Evolutionary conservation across 2,113 vertebrate species (phyloP).

Genomic region (Tautogolabrus adspersus): DNA sequence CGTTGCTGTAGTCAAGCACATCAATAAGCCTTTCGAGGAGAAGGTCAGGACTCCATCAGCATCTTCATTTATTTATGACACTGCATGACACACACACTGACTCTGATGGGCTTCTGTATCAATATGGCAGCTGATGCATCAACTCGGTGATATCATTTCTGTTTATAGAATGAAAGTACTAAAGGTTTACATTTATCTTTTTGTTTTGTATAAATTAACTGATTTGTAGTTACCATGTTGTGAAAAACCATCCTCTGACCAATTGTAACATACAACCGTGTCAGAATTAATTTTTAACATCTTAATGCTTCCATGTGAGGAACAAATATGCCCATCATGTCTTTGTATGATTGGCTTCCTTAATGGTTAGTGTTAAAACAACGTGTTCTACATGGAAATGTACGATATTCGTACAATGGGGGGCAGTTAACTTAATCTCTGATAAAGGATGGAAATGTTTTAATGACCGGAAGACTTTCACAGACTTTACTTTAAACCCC

Average conservation of each 20-base stretch:
- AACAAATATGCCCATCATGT: not conserved
- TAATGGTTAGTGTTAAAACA: constrained; percentile 3
- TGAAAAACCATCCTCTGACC: not conserved
- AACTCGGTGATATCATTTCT: not conserved
- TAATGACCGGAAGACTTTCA: constrained; percentile 10
- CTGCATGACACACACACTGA: too few species aligned
- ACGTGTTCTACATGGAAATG: not conserved
- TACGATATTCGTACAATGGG: too few species aligned
- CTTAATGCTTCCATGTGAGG: not conserved
- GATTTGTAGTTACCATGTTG: not conserved
- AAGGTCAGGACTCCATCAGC: constrained; percentile 55
- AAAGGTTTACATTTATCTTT: too few species aligned
- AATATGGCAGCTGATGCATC: constrained; percentile 19
- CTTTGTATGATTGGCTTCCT: not conserved
- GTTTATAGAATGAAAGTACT: not conserved
- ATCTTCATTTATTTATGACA: constrained; percentile 65
- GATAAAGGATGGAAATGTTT: not conserved
- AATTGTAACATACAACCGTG: not conserved
- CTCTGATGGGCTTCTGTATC: constrained; percentile 23
- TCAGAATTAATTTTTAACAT: too few species aligned
- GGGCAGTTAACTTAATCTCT: constrained; percentile 14
- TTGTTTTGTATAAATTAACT: too few species aligned
- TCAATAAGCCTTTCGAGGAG: constrained; percentile 54
- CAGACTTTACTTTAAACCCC: not conserved
- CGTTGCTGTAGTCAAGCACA: constrained; percentile 46